A percentile compares a stretch with the other conserved stretches of the same genome.
phyloP scores from a whole-genome alignment of 2,113 vertebrate genomes.

The Macrotus californicus region DNA sequence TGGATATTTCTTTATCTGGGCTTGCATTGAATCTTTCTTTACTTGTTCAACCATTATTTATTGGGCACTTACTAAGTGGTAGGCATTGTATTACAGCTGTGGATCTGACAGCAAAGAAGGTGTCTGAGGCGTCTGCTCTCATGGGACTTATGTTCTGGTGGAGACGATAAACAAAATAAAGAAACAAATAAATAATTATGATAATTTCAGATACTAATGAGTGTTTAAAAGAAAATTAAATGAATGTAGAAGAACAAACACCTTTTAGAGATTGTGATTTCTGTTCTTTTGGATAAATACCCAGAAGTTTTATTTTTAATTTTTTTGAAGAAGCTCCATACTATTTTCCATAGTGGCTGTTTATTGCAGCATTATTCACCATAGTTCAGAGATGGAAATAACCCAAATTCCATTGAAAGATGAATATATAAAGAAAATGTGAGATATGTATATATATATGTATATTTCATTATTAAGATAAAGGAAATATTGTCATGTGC shows the following conservation, averaged over 20 bases:
- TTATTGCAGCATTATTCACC: not conserved
- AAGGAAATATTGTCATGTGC: not conserved
- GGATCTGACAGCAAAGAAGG: not conserved
- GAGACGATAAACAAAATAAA: not conserved
- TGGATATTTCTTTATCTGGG: not conserved
- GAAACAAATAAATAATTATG: not conserved
- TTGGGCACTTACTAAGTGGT: not conserved
- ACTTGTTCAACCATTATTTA: not conserved
- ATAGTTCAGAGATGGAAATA: not conserved
- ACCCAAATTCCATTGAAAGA: not conserved
- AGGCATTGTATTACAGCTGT: not conserved
- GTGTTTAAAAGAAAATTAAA: not conserved
- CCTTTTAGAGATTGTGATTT: not conserved
- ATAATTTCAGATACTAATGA: not conserved
- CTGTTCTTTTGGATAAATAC: not conserved
- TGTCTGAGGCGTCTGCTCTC: not conserved
- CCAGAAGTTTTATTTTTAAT: not conserved
- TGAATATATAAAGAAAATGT: not conserved
- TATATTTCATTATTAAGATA: not conserved
- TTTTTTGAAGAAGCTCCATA: not conserved
- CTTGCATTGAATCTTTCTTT: not conserved
- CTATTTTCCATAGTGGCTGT: not conserved
- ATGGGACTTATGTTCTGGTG: not conserved
- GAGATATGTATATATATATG: not conserved
- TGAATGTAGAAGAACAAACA: not conserved